Percentiles rank a stretch among this genome's conserved stretches.
phyloP scores from a whole-genome alignment of 1,140 invertebrate genomes.

The Leucophenga varia region DNA sequence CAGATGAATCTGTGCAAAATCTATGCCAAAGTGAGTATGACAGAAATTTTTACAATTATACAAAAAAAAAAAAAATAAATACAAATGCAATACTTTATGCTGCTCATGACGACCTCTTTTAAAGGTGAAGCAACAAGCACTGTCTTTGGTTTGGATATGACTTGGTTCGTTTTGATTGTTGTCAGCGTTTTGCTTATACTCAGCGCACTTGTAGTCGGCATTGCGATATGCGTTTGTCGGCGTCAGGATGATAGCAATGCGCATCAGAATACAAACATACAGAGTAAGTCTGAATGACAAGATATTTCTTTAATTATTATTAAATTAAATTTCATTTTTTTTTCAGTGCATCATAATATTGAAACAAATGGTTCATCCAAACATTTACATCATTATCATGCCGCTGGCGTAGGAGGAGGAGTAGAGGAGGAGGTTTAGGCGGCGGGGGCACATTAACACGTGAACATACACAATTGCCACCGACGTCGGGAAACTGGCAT shows the following conservation, averaged over 20 bases:
- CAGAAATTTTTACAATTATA: not conserved
- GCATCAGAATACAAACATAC: slow-evolving; percentile 54
- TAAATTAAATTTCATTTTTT: no score
- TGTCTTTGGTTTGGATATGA: slow-evolving; percentile 72
- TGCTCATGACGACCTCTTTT: no score
- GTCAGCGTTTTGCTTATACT: slow-evolving; percentile 68
- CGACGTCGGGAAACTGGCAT: slow-evolving; percentile 85
- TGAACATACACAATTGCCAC: slow-evolving; percentile 56
- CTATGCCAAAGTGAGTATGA: slow-evolving; percentile 75
- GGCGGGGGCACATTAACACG: slow-evolving; percentile 55
- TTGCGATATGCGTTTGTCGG: slow-evolving; percentile 74
- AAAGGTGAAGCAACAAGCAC: slow-evolving; percentile 71
- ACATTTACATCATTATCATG: slow-evolving; percentile 59
- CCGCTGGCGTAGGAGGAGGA: no score
- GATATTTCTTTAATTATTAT: no score
- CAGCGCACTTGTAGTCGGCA: slow-evolving; percentile 66
- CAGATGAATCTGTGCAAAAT: slow-evolving; percentile 79
- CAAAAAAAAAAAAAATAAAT: no score
- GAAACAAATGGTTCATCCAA: slow-evolving; percentile 75
- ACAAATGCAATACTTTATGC: no score
- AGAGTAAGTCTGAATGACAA: slow-evolving; percentile 39
- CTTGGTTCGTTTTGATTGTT: slow-evolving; percentile 72
- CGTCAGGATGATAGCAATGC: slow-evolving; percentile 61
- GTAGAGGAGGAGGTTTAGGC: slow-evolving; percentile 35
- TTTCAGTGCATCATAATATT: slow-evolving; percentile 76